A percentile compares a stretch with the other conserved stretches of the same genome.
Conservation (phyloP, 2,888 invertebrate genomes). For the Eremobia ochroleuca region DNA sequence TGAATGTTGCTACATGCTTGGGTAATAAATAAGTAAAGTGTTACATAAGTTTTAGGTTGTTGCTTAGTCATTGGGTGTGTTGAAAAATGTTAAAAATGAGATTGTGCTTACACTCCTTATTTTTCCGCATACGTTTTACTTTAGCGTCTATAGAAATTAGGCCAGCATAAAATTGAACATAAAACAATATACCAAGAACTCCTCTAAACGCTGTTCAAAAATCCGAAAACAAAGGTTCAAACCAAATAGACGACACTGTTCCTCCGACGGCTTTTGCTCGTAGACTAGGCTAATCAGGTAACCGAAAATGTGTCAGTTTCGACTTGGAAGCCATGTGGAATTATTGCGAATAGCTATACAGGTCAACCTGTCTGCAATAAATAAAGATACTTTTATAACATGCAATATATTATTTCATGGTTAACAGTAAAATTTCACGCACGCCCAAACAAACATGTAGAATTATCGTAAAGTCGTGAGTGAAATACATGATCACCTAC, state of each 20-base stretch:
- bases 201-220: not conserved
- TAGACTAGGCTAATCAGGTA: not conserved
- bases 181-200: not conserved
- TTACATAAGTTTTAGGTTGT: constrained; percentile 17
- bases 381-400: constrained; percentile 8
- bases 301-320: not conserved
- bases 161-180: not conserved
- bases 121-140: not conserved
- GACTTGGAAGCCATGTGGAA: not conserved
- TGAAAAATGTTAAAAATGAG: not conserved
- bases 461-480: constrained; percentile 50
- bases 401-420: constrained; percentile 13
- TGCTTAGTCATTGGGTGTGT: not conserved
- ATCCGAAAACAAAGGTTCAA: not conserved
- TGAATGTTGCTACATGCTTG: constrained; percentile 11
- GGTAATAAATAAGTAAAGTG: constrained; percentile 10
- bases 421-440: constrained; percentile 28
- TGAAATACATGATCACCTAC: constrained; percentile 41
- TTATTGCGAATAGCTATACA: not conserved
- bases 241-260: not conserved
- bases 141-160: not conserved
- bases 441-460: constrained; percentile 35
- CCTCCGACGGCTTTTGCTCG: not conserved
- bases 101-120: not conserved
- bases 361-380: constrained; percentile 1